phyloP scores from a whole-genome alignment of 2,888 invertebrate species.

The Isoperla grammatica region DNA sequence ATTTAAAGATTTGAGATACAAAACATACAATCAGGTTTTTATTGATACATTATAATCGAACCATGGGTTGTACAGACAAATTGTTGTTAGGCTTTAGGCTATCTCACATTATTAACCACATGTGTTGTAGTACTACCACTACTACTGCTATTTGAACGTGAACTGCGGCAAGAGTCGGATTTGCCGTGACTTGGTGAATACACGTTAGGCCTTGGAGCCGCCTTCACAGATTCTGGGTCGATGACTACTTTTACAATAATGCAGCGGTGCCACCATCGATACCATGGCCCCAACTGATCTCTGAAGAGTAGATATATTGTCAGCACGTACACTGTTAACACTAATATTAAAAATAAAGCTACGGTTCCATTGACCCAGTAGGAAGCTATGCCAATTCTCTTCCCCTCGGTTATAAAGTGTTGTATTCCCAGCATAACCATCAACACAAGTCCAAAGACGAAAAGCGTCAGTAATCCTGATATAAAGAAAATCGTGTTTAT shows the following conservation, averaged over 20 bases:
- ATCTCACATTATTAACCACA: neutral
- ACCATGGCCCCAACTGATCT: conserved; percentile 13
- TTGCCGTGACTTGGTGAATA: too few species aligned
- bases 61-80: neutral
- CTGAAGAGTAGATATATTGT: conserved; percentile 10
- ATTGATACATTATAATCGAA: too few species aligned
- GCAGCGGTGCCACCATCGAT: conserved; percentile 12
- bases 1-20: too few species aligned
- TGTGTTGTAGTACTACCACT: too few species aligned
- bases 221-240: neutral
- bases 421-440: neutral
- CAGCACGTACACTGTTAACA: conserved; percentile 5
- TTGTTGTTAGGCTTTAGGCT: neutral
- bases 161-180: too few species aligned
- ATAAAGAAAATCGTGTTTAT: neutral
- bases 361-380: conserved; percentile 5
- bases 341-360: neutral
- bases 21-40: too few species aligned
- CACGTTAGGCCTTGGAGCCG: neutral
- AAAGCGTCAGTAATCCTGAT: neutral
- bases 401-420: neutral
- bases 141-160: too few species aligned
- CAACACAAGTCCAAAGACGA: neutral
- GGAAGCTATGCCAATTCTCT: neutral
- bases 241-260: neutral